Base-by-base conservation (phyloP, 35 echinoderm and acorn worm genomes). In the Acanthaster planci region DNA sequence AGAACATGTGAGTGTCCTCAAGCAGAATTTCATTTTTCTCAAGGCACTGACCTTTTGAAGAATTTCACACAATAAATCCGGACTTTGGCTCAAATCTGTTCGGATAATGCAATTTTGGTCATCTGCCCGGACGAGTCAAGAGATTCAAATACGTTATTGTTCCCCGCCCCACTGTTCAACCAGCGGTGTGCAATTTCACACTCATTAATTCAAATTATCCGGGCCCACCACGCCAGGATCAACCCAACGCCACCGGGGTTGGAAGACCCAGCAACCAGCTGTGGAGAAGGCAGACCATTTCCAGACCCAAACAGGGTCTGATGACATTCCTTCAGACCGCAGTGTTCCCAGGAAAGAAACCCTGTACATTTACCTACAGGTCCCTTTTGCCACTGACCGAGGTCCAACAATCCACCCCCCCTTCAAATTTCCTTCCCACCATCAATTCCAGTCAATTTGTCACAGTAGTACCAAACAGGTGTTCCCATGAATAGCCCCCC, bases 371-470 rank as follows among this genome's bases (percentile, higher is more conserved):
- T 72, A 14, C 64, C 64, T 26, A 72, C 64, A 7, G 30, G 15
- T 19, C 34, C 22, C 34, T 29, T 26, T 29, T 29, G 23, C 34
- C 34, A 26, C 64, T 7, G 34, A 26, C 64, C n/a, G n/a, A 72
- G 10, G 14, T n/a, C 64, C 22, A 19, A 72, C 10, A 72, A 31
- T 27, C 64, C 14, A 31, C 18, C 23, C 64, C 17, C 56, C 59
- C 42, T 47, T 12, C 42, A 47, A 6, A 6, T 47, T 67, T n/a
- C 21, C 5, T 14, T 67, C 5, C 18, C 59, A 72, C 26, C 64
- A 34, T 72, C 64, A 72, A 26, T 72, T 72, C 23, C 64, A 72
- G 26, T 72, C 64, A 72, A 72, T 72, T 72, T 72, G 64, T 72
- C 64, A 72, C 64, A 72, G 64, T 72, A 34, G 64, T 72, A 72